Percentiles rank a stretch among this genome's conserved stretches.
Evolutionary conservation across 1,140 invertebrate species (phyloP).

Genomic region (Macrobrachium nipponense): DNA sequence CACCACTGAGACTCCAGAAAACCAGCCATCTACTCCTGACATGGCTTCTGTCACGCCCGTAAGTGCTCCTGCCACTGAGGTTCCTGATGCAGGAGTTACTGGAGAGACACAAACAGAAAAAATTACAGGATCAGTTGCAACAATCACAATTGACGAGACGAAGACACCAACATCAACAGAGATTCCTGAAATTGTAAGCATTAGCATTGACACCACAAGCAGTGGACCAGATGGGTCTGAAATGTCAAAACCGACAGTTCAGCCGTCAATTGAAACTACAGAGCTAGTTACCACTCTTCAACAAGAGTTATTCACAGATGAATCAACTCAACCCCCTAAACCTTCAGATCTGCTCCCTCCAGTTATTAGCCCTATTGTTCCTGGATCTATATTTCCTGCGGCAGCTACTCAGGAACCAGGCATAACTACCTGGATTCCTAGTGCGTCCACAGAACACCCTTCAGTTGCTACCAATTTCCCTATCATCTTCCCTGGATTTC

Average conservation of each 20-base stretch:
- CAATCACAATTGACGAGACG: background rate
- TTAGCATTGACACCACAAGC: too few relatives aligned
- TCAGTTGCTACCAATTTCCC: too few relatives aligned
- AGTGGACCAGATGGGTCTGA: background rate
- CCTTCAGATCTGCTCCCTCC: too few relatives aligned
- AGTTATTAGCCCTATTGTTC: background rate
- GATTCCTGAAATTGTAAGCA: background rate
- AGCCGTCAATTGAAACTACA: too few relatives aligned
- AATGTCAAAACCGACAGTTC: background rate
- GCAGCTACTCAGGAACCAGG: background rate
- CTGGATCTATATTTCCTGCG: background rate
- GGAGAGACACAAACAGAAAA: background rate
- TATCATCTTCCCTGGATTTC: too few relatives aligned
- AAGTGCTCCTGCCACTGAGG: constrained; percentile 64
- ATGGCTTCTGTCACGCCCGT: constrained; percentile 64
- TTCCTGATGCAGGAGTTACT: constrained; percentile 39
- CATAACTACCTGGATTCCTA: background rate
- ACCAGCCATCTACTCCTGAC: background rate
- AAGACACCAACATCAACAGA: background rate
- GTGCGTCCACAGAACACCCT: too few relatives aligned
- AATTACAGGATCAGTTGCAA: background rate
- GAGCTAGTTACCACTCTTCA: too few relatives aligned
- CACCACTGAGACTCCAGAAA: background rate
- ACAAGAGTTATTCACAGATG: too few relatives aligned
- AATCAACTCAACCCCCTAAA: too few relatives aligned